Percentiles rank a stretch among this genome's conserved stretches.
Conservation (phyloP, 2,113 vertebrate species). For the Artemisiospiza belli region DNA sequence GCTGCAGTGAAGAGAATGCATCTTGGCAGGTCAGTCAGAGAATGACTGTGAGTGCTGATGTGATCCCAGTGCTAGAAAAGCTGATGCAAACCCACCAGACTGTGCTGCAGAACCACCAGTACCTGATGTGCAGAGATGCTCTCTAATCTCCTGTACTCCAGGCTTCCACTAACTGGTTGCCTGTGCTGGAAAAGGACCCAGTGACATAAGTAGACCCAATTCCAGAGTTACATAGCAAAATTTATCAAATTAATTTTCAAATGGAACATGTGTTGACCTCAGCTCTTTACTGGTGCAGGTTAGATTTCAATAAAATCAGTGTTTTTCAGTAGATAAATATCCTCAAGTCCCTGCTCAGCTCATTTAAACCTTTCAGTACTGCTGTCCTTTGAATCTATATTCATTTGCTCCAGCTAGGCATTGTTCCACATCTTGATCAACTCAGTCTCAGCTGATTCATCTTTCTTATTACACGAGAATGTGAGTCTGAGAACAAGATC, state of each 20-base stretch:
- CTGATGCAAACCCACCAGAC: background rate
- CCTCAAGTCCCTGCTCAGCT: background rate
- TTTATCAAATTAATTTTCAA: background rate
- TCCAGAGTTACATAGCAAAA: background rate
- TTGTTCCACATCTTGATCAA: background rate
- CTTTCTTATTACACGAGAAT: background rate
- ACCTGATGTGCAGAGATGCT: background rate
- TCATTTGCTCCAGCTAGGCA: background rate
- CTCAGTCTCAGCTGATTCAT: background rate
- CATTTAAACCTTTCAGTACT: background rate
- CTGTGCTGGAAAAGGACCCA: background rate
- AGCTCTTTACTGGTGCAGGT: background rate
- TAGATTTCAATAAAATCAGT: background rate
- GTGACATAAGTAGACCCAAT: background rate
- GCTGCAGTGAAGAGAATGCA: background rate
- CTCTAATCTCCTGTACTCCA: background rate
- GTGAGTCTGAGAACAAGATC: background rate
- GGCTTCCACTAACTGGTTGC: background rate
- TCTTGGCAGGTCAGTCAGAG: background rate
- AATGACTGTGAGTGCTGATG: background rate
- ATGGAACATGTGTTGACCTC: background rate
- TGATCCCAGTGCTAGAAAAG: background rate
- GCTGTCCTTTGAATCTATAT: background rate
- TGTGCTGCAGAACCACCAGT: background rate
- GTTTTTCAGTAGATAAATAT: background rate